Base-by-base conservation (phyloP, 2,797 vertebrate species). In the Darevskia mixta region DNA sequence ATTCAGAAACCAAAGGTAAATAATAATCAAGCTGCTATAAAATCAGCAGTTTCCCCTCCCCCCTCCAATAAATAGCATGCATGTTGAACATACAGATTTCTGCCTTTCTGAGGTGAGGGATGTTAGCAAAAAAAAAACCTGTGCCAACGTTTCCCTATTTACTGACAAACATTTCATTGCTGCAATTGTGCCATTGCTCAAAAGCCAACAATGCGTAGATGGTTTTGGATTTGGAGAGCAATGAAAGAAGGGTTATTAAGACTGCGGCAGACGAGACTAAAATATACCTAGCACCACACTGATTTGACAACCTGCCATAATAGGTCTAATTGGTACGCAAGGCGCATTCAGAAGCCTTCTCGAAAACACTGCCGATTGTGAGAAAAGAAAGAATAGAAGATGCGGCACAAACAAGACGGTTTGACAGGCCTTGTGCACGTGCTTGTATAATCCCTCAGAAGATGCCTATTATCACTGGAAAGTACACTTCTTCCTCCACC, bases 231-330 rank as follows among this genome's bases (percentile, higher is more conserved):
- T 90, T 95, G 93, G 89, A 85, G 41, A 91, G 84, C 73, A 85
- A 0, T 23, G 85, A 94, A 79, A 85, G 89, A 95, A 83, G 91
- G 91, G 91, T 91, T 95, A 92, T 91, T 95, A 87, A 92, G 75
- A 80, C 82, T 89, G 71, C 43, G 73, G 71, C n/a, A 35, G 25
- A 72, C 0, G 1, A 88, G 79, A 87, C 90, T 91, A 86, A 94
- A 95, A 91, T 93, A 93, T 69, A 93, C 35, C 27, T 82, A 87
- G 83, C 1, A 35, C 88, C 64, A 67, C 66, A 84, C 1, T 85
- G 89, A 90, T 90, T 92, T 95, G 90, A 89, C 93, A 94, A 92
- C 58, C 86, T 94, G 88, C 91, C 86, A 89, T 86, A 89, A 89
- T 29, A 91, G 41, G 2, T 75, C 41, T 91, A 88, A 93, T 94